Conservation (phyloP, 1,140 invertebrate genomes). For the Radopholus similis region DNA sequence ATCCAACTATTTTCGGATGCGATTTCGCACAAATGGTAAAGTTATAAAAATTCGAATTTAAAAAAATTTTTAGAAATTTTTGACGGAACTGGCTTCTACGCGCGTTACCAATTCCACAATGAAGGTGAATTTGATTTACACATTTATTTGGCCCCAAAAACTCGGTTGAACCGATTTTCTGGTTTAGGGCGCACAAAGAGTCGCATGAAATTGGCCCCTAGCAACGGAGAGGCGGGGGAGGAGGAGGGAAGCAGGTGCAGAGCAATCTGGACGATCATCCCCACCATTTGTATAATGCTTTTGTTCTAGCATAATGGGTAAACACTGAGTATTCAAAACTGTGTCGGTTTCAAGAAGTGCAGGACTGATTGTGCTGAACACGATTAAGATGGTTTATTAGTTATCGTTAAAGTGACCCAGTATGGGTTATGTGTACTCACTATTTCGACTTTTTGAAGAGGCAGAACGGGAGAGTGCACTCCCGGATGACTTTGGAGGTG, state of each 20-base stretch:
- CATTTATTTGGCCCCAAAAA: neutral
- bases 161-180: neutral
- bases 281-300: neutral
- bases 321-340: too few species aligned
- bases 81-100: conserved; percentile 86
- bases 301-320: too few species aligned
- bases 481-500: too few species aligned
- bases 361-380: too few species aligned
- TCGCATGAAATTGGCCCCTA: neutral
- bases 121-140: conserved; percentile 32
- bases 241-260: too few species aligned
- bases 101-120: conserved; percentile 74
- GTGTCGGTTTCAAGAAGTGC: too few species aligned
- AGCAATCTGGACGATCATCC: neutral
- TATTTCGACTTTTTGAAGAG: too few species aligned
- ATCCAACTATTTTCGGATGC: conserved; percentile 78
- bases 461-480: too few species aligned
- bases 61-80: conserved; percentile 66
- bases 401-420: too few species aligned
- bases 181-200: neutral
- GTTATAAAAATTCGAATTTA: neutral
- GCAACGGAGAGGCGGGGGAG: neutral
- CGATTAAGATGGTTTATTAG: too few species aligned
- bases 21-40: conserved; percentile 78
- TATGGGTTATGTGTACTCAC: too few species aligned